Percentiles rank a stretch among this genome's conserved stretches.
Conservation (phyloP, 1,140 invertebrate genomes). For the Procambarus virginalis region DNA sequence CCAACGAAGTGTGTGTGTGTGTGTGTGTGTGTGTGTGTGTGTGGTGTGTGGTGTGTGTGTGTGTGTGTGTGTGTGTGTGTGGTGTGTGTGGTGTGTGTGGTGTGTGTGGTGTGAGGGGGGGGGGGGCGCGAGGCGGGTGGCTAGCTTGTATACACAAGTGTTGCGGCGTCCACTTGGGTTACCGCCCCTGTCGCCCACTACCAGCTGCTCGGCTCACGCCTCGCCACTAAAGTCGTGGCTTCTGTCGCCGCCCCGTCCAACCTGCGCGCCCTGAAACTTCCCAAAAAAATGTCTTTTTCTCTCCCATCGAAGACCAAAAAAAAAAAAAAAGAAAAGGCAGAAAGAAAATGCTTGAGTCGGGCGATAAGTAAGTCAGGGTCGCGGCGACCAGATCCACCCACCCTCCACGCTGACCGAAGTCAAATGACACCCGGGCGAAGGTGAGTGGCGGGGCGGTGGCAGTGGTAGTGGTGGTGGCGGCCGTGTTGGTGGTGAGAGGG, state of each 20-base stretch:
- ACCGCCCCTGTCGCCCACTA: constrained; percentile 29
- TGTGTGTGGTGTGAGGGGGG: not conserved
- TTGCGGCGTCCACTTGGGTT: constrained; percentile 46
- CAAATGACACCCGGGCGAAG: constrained; percentile 58
- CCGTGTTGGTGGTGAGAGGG: constrained; percentile 61
- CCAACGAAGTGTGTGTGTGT: not conserved
- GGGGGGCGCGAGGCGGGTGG: not conserved
- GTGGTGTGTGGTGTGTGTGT: constrained; percentile 33
- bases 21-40: constrained; percentile 30
- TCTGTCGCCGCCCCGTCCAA: no score
- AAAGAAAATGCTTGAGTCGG: constrained; percentile 41
- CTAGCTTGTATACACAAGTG: constrained; percentile 39
- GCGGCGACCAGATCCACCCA: constrained; percentile 48
- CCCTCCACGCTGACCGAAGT: constrained; percentile 34
- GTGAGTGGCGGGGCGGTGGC: constrained; percentile 33
- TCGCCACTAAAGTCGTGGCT: constrained; percentile 3
- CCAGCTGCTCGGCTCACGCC: constrained; percentile 46
- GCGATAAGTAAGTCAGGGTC: constrained; percentile 54
- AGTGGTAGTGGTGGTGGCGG: constrained; percentile 51
- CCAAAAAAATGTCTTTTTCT: not conserved
- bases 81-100: no score
- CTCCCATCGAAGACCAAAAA: not conserved
- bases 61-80: not conserved
- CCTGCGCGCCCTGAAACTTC: not conserved
- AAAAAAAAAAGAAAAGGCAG: constrained; percentile 20